Conservation (phyloP, 2,797 vertebrate species). For the Basileuterus tristriatus region DNA sequence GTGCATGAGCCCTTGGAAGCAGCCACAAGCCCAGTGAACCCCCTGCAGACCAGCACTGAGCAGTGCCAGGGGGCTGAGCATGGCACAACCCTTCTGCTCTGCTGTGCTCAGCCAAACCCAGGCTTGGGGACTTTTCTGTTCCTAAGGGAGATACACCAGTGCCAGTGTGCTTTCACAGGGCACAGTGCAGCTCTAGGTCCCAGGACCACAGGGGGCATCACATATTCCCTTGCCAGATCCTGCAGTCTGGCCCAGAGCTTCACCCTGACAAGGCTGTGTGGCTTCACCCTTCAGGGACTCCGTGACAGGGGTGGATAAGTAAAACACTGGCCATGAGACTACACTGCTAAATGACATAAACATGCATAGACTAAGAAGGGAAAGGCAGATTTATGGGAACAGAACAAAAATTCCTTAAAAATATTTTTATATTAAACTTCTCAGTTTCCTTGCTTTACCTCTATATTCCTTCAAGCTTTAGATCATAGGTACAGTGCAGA, state of each 20-base stretch:
- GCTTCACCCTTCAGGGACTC: not conserved
- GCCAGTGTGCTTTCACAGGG: fast-evolving
- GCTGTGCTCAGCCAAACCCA: not conserved
- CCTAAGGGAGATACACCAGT: not conserved
- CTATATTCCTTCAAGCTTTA: not conserved
- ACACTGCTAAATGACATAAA: not conserved
- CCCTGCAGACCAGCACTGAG: not conserved
- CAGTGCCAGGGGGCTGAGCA: not conserved
- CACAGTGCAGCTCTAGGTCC: not conserved
- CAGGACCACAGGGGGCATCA: not conserved
- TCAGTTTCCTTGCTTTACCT: not conserved
- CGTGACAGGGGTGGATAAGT: not conserved
- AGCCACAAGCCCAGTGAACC: not conserved
- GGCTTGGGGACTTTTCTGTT: not conserved
- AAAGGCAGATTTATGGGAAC: not conserved
- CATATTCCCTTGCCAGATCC: not conserved
- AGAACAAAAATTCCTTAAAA: not conserved
- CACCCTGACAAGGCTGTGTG: not conserved
- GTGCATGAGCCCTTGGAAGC: not conserved
- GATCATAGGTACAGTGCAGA: not conserved
- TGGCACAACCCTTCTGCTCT: not conserved
- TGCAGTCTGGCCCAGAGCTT: not conserved
- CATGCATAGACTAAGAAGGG: not conserved
- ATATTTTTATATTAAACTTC: not conserved
- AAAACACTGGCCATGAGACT: not conserved